Evolutionary conservation across 2,113 vertebrate genomes (phyloP).

Genomic region (Labeo rohita): DNA sequence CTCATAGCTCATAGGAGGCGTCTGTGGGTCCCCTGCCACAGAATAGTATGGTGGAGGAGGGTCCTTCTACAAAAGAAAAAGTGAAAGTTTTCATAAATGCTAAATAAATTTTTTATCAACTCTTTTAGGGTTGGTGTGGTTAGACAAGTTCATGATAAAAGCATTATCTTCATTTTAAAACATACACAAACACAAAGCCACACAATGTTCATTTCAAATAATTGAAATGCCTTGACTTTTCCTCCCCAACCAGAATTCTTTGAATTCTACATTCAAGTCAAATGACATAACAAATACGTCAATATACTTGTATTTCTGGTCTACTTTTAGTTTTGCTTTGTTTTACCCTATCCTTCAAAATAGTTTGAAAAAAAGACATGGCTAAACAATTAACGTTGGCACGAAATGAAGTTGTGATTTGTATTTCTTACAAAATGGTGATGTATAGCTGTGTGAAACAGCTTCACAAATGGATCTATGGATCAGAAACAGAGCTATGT

Average conservation of each 20-base stretch:
- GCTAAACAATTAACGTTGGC: background rate
- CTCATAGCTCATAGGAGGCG: conserved; percentile 62
- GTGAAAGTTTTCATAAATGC: background rate
- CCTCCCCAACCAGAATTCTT: background rate
- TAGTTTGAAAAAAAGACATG: background rate
- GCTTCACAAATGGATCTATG: too few species aligned
- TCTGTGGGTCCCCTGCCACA: conserved; percentile 55
- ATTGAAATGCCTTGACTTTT: background rate
- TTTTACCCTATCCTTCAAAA: background rate
- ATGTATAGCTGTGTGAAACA: background rate
- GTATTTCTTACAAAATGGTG: background rate
- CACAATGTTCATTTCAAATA: background rate
- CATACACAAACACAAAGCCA: background rate
- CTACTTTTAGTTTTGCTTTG: background rate
- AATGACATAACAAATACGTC: conserved; percentile 1
- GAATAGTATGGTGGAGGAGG: conserved; percentile 70
- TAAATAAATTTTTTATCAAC: background rate
- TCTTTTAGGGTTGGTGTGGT: background rate
- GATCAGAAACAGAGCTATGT: too few species aligned
- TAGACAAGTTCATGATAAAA: background rate
- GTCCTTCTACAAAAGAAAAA: conserved; percentile 58
- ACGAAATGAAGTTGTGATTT: background rate
- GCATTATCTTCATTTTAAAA: background rate
- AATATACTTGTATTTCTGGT: background rate
- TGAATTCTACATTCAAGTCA: background rate